A percentile compares a stretch with the other conserved stretches of the same genome.
phyloP scores from a whole-genome alignment of 2,113 vertebrate genomes.

The Psettodes erumei region DNA sequence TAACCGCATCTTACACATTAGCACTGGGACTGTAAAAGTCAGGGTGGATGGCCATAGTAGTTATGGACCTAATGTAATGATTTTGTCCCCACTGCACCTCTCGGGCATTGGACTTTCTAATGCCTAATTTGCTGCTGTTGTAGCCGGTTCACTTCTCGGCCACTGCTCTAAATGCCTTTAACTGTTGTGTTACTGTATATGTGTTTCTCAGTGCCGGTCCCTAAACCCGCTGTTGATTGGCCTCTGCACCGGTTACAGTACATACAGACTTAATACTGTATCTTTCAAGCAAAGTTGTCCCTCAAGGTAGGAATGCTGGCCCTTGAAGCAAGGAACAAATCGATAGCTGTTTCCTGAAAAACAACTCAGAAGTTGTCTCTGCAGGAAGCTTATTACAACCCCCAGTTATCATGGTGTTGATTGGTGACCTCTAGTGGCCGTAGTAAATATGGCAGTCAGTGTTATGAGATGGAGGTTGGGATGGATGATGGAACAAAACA shows the following conservation, averaged over 20 bases:
- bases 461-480: no score
- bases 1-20: constrained; percentile 49
- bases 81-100: constrained; percentile 10
- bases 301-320: neutral
- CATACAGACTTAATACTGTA: neutral
- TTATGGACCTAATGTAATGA: constrained; percentile 60
- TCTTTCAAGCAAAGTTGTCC: neutral
- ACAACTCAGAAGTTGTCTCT: no score
- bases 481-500: no score
- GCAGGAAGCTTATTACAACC: no score
- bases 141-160: neutral
- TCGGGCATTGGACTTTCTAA: constrained; percentile 27
- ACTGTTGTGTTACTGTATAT: neutral
- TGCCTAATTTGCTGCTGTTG: constrained; percentile 23
- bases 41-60: constrained; percentile 43
- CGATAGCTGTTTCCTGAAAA: neutral
- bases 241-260: neutral
- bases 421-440: no score
- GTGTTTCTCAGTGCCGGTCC: neutral
- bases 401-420: no score
- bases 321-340: neutral
- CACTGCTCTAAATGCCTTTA: neutral
- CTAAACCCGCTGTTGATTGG: neutral
- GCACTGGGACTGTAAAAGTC: constrained; percentile 53
- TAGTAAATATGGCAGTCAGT: no score